Evolutionary conservation across 2,797 vertebrate genomes (phyloP), one percentile per base, ranked within the genome.

Genomic region (Neopelma chrysocephalum): DNA sequence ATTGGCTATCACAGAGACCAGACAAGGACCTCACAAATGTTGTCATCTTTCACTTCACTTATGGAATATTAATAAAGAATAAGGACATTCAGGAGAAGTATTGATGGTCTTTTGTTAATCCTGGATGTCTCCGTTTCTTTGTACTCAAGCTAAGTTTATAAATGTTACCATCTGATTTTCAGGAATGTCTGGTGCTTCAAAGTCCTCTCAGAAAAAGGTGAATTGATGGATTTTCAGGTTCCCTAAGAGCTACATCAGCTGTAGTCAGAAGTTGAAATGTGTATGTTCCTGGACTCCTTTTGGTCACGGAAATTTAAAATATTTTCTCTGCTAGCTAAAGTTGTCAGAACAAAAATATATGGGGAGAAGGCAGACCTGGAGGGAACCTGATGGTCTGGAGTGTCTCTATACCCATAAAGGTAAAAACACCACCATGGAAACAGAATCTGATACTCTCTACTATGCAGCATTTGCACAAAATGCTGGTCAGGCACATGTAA

Each of bases 391-490:
- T 12, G 14, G 13, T 83, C 16, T 80, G 66, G 42, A 68, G 20
- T 87, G 45, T 23, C 11, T 8, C 9, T 57, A 2, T n/a, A 64
- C 2, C 6, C 12, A 6, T 34, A 69, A 56, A 75, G 2, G 14
- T 42, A 53, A 16, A n/a, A 85, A 53, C 3, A 1, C 3, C 13
- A 45, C 5, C 0, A 0, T 16, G 17, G 20, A 43, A 12, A 45
- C 15, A 26, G 38, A 31, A 11, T 54, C 65, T 47, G 18, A 26
- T 71, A 11, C 15, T 82, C 18, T 42, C 15, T 47, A 13, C 12
- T 22, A 10, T 4, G 31, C 15, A 69, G 15, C 18, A 53, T 60
- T 72, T 65, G 26, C 56, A 78, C 22, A 90, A 91, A 95, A 87
- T 34, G 2, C 15, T 85, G 19, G 14, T 34, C 43, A 42, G 48